phyloP scores from a whole-genome alignment of 2,888 invertebrate genomes.

The Drosophila yooni region DNA sequence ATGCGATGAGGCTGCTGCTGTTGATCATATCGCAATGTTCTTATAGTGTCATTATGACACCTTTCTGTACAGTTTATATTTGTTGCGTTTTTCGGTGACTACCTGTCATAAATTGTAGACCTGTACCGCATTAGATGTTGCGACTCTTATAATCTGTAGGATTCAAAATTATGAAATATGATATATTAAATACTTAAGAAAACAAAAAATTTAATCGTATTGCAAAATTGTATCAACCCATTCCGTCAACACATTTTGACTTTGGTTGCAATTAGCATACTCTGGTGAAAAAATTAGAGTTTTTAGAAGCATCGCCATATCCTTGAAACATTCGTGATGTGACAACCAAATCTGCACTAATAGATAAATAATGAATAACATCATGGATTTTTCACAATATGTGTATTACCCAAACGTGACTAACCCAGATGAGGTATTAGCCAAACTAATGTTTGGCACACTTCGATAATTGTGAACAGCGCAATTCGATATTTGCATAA shows the following conservation, averaged over 20 bases:
- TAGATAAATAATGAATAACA: neutral
- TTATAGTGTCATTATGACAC: constrained; percentile 62
- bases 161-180: too few relatives aligned
- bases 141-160: neutral
- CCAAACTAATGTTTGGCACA: neutral
- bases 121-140: constrained; percentile 2
- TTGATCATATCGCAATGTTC: constrained; percentile 56
- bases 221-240: neutral
- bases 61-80: constrained; percentile 9
- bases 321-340: constrained; percentile 29
- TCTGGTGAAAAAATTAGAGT: constrained; percentile 17
- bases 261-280: constrained; percentile 41
- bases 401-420: neutral
- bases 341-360: constrained; percentile 21
- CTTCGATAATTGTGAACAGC: constrained; percentile 17
- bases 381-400: neutral
- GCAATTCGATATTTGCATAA: constrained; percentile 40
- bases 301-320: constrained; percentile 7
- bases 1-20: constrained; percentile 27
- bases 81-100: constrained; percentile 10
- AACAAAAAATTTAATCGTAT: too few relatives aligned
- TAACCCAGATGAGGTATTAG: neutral
- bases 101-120: constrained; percentile 28
- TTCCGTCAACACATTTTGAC: constrained; percentile 1
- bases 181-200: too few relatives aligned